Percentiles rank a stretch among this genome's conserved stretches.
Conservation (phyloP, 2,113 vertebrate species). For the Astatotilapia flaviijosephi region DNA sequence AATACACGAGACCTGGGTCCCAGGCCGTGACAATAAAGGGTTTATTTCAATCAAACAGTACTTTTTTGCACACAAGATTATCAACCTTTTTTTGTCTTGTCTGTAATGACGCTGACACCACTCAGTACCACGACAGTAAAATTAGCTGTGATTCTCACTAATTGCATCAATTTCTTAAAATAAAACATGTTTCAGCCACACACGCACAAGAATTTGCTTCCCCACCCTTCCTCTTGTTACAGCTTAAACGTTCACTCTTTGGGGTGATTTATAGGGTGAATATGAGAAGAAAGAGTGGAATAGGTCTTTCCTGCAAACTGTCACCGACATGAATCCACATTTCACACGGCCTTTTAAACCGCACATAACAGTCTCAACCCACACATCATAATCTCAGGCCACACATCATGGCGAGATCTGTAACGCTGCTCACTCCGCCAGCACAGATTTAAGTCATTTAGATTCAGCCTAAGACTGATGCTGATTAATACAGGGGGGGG, state of each 20-base stretch:
- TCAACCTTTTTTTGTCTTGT: neutral
- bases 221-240: conserved; percentile 20
- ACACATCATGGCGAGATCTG: conserved; percentile 29
- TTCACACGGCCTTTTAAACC: conserved; percentile 37
- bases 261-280: conserved; percentile 25
- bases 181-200: conserved; percentile 1
- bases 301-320: neutral
- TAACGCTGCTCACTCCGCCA: neutral
- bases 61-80: neutral
- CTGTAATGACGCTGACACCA: neutral
- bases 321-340: conserved; percentile 13
- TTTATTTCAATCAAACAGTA: neutral
- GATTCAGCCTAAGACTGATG: neutral
- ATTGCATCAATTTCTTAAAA: neutral
- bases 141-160: neutral
- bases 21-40: neutral
- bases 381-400: conserved; percentile 42
- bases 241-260: conserved; percentile 10
- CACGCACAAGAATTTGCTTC: neutral
- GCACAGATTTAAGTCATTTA: neutral
- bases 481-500: neutral
- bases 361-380: conserved; percentile 29
- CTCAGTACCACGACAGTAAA: neutral
- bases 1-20: neutral
- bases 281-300: neutral